phyloP scores from a whole-genome alignment of 1,140 invertebrate genomes.

The Whitmania pigra region DNA sequence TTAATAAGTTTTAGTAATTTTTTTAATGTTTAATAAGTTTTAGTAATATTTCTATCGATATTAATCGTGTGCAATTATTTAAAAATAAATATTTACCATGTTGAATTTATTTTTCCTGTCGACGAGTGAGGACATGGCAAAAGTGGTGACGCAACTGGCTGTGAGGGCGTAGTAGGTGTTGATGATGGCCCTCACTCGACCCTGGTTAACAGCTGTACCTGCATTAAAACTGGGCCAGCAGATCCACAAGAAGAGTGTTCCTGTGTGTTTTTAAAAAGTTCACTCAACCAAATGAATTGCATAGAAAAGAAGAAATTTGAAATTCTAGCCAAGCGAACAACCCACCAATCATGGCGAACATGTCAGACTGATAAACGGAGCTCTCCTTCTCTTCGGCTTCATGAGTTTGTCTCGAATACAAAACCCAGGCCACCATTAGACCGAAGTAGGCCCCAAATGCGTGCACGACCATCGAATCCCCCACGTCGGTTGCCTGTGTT shows the following conservation, averaged over 20 bases:
- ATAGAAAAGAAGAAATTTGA: too few species aligned
- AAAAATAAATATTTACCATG: slow-evolving; percentile 31
- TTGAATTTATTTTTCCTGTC: slow-evolving; percentile 57
- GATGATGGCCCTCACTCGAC: slow-evolving; percentile 68
- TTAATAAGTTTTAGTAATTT: too few species aligned
- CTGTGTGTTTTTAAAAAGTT: slow-evolving; percentile 45
- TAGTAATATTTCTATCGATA: too few species aligned
- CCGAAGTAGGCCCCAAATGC: slow-evolving; percentile 92
- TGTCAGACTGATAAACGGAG: slow-evolving; percentile 42
- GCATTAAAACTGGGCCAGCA: slow-evolving; percentile 95
- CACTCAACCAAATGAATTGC: not conserved
- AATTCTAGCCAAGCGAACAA: slow-evolving; percentile 3
- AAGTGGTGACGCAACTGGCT: slow-evolving; percentile 67
- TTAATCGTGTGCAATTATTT: too few species aligned
- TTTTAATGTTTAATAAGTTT: too few species aligned
- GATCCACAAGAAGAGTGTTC: slow-evolving; percentile 81
- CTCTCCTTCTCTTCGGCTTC: slow-evolving; percentile 49
- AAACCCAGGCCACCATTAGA: slow-evolving; percentile 61
- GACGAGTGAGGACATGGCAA: slow-evolving; percentile 65
- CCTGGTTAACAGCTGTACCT: slow-evolving; percentile 50
- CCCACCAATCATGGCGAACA: slow-evolving; percentile 77
- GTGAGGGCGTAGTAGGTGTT: slow-evolving; percentile 81
- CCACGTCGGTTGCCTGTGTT: slow-evolving; percentile 48
- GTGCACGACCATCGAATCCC: slow-evolving; percentile 87
- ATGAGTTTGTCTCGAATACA: slow-evolving; percentile 35